Percentiles rank a stretch among this genome's conserved stretches.
Evolutionary conservation across 2,113 vertebrate genomes (phyloP).

Genomic region (Coturnix japonica): DNA sequence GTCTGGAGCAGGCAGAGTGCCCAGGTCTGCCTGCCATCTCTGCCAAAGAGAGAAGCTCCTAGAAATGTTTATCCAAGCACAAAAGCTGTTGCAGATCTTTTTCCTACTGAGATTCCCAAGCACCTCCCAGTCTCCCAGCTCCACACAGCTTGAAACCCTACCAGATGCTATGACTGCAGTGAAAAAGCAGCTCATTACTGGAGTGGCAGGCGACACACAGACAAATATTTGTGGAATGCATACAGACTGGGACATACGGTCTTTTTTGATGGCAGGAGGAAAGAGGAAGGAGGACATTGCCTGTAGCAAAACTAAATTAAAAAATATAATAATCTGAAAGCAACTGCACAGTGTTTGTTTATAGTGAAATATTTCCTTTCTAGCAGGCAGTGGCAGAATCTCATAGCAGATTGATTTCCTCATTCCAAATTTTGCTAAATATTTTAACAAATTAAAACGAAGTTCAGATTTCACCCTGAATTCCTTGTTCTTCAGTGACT

Average conservation of each 20-base stretch:
- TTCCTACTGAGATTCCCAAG: slow-evolving; percentile 41
- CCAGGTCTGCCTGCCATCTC: background rate
- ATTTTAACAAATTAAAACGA: background rate
- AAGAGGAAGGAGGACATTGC: background rate
- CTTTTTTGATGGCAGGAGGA: background rate
- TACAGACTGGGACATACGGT: background rate
- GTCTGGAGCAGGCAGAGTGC: background rate
- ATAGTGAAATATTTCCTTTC: background rate
- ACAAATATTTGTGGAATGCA: slow-evolving; percentile 68
- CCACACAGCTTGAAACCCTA: background rate
- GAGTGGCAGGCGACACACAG: slow-evolving; percentile 38
- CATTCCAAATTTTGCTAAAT: background rate
- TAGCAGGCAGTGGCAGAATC: background rate
- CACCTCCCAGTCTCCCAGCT: slow-evolving; percentile 58
- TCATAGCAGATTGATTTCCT: background rate
- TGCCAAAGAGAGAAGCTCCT: background rate
- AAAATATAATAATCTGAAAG: background rate
- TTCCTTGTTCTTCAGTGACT: background rate
- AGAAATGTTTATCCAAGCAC: background rate
- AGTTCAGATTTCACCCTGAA: background rate
- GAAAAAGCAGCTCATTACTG: slow-evolving; percentile 20
- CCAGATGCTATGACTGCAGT: slow-evolving; percentile 43
- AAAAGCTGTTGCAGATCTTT: background rate
- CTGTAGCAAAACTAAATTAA: background rate
- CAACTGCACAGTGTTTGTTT: background rate